Base-by-base conservation (phyloP, 2,888 invertebrate species). In the Rhaphigaster nebulosa region DNA sequence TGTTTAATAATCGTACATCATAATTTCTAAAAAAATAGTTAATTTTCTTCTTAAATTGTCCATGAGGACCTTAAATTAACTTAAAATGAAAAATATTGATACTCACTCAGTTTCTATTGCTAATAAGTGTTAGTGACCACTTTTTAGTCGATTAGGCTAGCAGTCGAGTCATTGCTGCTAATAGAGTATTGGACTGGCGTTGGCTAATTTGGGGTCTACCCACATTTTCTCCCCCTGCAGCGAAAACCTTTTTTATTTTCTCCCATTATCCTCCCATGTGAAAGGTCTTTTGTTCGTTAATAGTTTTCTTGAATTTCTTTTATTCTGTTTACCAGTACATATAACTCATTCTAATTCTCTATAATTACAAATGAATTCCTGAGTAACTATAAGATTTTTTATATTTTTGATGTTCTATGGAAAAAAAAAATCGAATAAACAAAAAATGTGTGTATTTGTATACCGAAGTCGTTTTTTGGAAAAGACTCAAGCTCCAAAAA, bases 141-240 rank as follows among this genome's bases (percentile, higher is more conserved):
- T 70, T 70, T 70, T 70, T 34, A 70, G 70, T 70, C 70, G 70
- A 34, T 70, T 70, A 70, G 70, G 70, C 70, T 38, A 70, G 34
- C 20, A 20, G 34, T 34, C 70, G 20, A 70, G 70, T 70, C 70
- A 70, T 70, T 34, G 5, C 38, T 26, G 34, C 70, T 70, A 70
- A 70, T 70, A 29, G 70, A 70, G 70, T 34, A 70, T 70, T 70
- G 70, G 70, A 70, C 70, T 65, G 70, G 15, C 65, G 65, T 34
- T 34, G 15, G 70, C 70, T 70, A 34, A 70, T 34, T 70, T 70
- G 70, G 18, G 34, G 70, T 34, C 70, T 70, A 34, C 70, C 70
- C 70, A 70, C 70, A 70, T 70, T 70, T 70, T 34, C 34, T 70
- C 70, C 34, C 70, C 70, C 5, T 18, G 23, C 4, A 34, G 34